Conservation (phyloP, 2,888 invertebrate species). For the Diplazon laetatorius region DNA sequence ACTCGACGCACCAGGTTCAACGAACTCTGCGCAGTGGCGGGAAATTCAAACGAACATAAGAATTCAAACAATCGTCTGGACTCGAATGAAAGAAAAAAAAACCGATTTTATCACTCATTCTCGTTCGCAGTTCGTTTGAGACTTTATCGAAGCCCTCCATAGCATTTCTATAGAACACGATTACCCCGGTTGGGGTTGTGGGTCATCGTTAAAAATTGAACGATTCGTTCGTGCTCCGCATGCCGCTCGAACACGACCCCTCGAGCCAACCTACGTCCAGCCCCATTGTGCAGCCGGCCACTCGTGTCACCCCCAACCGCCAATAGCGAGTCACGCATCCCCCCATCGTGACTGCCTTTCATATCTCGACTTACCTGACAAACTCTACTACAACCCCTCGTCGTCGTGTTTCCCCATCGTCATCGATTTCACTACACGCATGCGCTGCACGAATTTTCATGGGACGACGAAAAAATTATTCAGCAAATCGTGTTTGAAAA, state of each 20-base stretch:
- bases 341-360: conserved; percentile 11
- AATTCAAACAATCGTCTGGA: conserved; percentile 72
- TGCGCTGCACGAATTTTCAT: conserved; percentile 42
- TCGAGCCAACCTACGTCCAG: background rate
- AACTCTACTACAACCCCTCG: conserved; percentile 22
- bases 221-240: background rate
- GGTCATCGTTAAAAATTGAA: background rate
- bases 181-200: background rate
- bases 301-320: background rate
- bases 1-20: conserved; percentile 63
- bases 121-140: conserved; percentile 5
- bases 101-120: conserved; percentile 69
- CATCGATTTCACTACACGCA: conserved; percentile 68
- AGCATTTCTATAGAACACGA: background rate
- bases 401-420: conserved; percentile 54
- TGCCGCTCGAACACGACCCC: background rate
- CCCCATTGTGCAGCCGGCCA: background rate
- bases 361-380: background rate
- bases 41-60: conserved; percentile 1
- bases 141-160: background rate
- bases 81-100: conserved; percentile 42
- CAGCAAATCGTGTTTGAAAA: background rate
- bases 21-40: conserved; percentile 55
- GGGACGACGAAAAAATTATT: background rate
- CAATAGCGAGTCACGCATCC: conserved; percentile 12